Conservation (phyloP, 2,888 invertebrate species). For the Trissoscelio sp. region DNA sequence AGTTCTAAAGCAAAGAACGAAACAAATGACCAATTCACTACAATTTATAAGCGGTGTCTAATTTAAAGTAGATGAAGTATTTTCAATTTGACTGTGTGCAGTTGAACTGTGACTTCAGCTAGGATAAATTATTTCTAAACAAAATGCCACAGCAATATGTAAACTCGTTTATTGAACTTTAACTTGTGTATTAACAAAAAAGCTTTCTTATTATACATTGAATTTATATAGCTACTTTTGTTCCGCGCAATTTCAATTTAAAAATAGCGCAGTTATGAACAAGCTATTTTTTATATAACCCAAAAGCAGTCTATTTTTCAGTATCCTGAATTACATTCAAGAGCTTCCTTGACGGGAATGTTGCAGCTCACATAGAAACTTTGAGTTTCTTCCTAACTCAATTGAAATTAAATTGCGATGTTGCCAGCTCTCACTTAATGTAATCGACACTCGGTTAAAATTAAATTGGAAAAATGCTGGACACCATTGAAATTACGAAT, state of each 20-base stretch:
- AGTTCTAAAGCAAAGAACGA: neutral
- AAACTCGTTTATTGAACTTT: no score
- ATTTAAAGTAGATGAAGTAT: slow-evolving; percentile 13
- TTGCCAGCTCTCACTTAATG: neutral
- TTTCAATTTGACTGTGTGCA: slow-evolving; percentile 8
- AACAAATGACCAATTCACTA: slow-evolving; percentile 15
- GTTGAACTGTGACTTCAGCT: no score
- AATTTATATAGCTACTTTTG: no score
- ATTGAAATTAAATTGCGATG: slow-evolving; percentile 17
- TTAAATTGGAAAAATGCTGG: neutral
- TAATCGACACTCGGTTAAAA: neutral
- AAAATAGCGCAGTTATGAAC: neutral
- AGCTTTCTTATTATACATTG: no score
- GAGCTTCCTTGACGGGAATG: slow-evolving; percentile 4
- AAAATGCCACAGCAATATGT: no score
- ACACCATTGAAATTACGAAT: no score
- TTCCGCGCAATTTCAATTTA: neutral
- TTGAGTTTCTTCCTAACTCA: slow-evolving; percentile 17
- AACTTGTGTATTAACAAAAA: no score
- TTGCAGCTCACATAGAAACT: slow-evolving; percentile 10
- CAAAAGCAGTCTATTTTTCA: slow-evolving; percentile 6
- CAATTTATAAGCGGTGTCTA: slow-evolving; percentile 11
- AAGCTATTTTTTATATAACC: neutral
- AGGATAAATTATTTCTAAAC: no score
- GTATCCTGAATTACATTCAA: slow-evolving; percentile 10